phyloP scores from a whole-genome alignment of 2,113 vertebrate genomes.

The Propithecus coquereli region DNA sequence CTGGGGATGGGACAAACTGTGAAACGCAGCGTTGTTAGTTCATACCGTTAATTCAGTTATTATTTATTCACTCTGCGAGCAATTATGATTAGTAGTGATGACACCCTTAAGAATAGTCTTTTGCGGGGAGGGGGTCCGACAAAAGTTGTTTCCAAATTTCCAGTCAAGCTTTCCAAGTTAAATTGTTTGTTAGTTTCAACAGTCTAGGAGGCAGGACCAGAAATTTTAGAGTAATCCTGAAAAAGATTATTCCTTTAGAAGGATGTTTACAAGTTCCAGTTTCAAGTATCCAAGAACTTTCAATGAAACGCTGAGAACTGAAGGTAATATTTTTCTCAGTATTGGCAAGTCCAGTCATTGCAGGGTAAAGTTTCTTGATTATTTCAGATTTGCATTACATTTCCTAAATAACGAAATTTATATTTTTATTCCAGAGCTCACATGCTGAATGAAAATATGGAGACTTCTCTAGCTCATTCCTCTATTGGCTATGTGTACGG shows the following conservation, averaged over 20 bases:
- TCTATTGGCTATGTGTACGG: neutral
- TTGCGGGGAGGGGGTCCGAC: neutral
- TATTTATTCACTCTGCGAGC: neutral
- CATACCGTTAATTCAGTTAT: neutral
- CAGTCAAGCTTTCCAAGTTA: neutral
- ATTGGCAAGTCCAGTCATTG: neutral
- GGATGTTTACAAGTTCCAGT: neutral
- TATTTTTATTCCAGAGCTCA: conserved; percentile 25
- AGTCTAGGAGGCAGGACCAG: neutral
- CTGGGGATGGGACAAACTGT: neutral
- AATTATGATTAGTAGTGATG: neutral
- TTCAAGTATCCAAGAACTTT: neutral
- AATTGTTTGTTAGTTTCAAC: neutral
- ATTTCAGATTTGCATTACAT: conserved; percentile 26
- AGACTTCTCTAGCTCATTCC: neutral
- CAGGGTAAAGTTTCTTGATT: conserved; percentile 19
- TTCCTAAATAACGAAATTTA: conserved; percentile 36
- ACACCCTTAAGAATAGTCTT: neutral
- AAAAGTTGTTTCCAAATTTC: neutral
- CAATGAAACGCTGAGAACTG: neutral
- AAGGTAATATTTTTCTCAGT: conserved; percentile 14
- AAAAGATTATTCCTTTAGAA: neutral
- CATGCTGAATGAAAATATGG: neutral
- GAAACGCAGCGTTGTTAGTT: neutral
- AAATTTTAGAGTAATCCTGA: neutral